phyloP scores from a whole-genome alignment of 2,113 vertebrate species.

The Varanus salvator region DNA sequence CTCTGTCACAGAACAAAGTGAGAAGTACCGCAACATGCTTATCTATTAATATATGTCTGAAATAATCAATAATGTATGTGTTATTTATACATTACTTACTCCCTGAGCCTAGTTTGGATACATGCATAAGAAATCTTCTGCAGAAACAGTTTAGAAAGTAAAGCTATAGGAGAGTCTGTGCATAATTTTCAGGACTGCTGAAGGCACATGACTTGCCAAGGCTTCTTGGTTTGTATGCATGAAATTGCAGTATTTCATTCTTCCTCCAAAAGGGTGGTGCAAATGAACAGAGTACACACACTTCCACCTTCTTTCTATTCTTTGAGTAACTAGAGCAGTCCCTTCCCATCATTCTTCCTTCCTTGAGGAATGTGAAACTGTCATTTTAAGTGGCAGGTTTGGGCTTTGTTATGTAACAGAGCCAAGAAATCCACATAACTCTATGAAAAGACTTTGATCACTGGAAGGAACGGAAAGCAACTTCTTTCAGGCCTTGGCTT shows the following conservation, averaged over 20 bases:
- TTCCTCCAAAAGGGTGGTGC: not conserved
- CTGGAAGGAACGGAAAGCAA: conserved; percentile 58
- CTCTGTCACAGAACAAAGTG: conserved; percentile 56
- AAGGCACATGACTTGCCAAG: conserved; percentile 19
- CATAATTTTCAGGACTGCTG: conserved; percentile 36
- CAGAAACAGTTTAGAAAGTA: conserved; percentile 54
- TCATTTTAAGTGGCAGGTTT: conserved; percentile 49
- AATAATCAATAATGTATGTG: conserved; percentile 61
- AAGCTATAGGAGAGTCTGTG: not conserved
- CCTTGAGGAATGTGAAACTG: conserved; percentile 37
- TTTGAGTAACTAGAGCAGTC: not conserved
- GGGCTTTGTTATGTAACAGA: conserved; percentile 55
- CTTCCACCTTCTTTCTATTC: conserved; percentile 22
- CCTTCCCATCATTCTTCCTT: conserved; percentile 29
- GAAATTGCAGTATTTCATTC: conserved; percentile 44
- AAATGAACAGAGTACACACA: not conserved
- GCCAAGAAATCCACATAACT: conserved; percentile 45
- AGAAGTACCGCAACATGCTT: conserved; percentile 48
- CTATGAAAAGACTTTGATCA: conserved; percentile 62
- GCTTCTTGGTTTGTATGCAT: conserved; percentile 38
- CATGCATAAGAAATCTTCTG: conserved; percentile 27
- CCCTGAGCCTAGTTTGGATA: conserved; percentile 14
- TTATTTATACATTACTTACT: conserved; percentile 25
- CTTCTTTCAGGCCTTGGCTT: conserved; percentile 60
- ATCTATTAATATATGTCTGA: conserved; percentile 64